Evolutionary conservation across 2,888 invertebrate species (phyloP), one percentile per base, ranked within the genome.

Genomic region (Acronicta aceris): DNA sequence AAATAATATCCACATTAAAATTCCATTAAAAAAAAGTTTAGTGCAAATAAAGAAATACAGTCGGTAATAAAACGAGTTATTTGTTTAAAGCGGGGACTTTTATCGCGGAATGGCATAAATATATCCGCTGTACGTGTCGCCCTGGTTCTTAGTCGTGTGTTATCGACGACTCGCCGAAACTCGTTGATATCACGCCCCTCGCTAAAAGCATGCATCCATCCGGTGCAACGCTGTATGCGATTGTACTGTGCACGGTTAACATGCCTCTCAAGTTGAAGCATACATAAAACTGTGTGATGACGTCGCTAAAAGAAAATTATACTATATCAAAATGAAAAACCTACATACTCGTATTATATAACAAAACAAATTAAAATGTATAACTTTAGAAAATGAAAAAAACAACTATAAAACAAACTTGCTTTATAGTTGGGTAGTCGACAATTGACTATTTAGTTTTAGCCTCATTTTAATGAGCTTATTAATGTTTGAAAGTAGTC

Each of bases 131-230:
- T 53, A 56, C 53, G 65, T 69, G 69, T 71, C 69, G 66, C 60
- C 33, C 53, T 6, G 58, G 41, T 25, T 25, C 56, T 61, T 45
- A 46, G 21, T 52, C 57, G 59, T 53, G 59, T 53, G 65, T 67
- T 76, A 68, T 71, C 74, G 68, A 52, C 16, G 66, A 73, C 76
- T 65, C 75, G 79, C 74, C 75, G 74, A 77, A 76, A 72, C 72
- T 56, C 59, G 66, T 40, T 69, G 61, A 62, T 81, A 78, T 78
- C 71, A 69, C 71, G 51, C 25, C 12, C 48, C 53, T 71, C 74
- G 84, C 85, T 88, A 87, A 89, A 84, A 89, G 89, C 84, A 79
- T 75, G 65, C 83, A 83, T 87, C 83, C 81, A 82, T 88, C 82
- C 81, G 72, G 67, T 65, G 69, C 71, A 73, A 54, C 67, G 79